These are phyloP conservation scores for Hypsibius dujardini DNA, from an alignment of 1,140 invertebrate genomes.

Conservation along the genomic window DNA sequence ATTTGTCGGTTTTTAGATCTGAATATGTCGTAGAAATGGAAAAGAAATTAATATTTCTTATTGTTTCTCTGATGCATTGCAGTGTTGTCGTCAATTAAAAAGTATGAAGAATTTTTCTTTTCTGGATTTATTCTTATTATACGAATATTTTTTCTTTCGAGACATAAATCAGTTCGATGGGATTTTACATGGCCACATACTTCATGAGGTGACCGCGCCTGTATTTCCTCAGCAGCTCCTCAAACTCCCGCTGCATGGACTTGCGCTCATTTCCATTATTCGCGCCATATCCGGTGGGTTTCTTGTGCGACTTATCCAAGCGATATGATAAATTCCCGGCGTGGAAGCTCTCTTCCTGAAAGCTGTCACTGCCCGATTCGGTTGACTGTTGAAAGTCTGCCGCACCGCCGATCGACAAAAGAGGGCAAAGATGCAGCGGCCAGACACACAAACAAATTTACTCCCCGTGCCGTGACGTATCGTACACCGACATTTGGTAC, in stretches of 20 bases:
- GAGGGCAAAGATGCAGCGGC: no score
- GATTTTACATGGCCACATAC: background rate
- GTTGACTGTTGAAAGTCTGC: background rate
- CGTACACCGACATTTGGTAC: no score
- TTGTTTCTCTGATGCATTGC: no score
- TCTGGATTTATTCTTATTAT: background rate
- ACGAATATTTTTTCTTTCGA: background rate
- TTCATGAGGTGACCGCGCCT: background rate
- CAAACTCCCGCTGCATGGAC: background rate
- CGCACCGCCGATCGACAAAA: no score
- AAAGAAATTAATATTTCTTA: background rate
- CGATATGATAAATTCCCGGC: background rate
- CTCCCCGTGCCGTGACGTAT: no score
- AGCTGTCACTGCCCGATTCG: slow-evolving; percentile 13
- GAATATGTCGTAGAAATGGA: background rate
- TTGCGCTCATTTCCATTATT: background rate
- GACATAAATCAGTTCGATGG: no score
- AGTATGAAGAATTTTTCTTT: background rate
- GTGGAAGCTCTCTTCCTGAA: background rate
- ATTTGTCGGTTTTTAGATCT: background rate
- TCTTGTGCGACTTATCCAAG: background rate
- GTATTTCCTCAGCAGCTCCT: slow-evolving; percentile 2
- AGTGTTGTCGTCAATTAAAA: background rate
- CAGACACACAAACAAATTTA: no score
- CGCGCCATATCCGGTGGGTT: background rate